phyloP scores from a whole-genome alignment of 1,140 invertebrate genomes.

The Ylistrum balloti region DNA sequence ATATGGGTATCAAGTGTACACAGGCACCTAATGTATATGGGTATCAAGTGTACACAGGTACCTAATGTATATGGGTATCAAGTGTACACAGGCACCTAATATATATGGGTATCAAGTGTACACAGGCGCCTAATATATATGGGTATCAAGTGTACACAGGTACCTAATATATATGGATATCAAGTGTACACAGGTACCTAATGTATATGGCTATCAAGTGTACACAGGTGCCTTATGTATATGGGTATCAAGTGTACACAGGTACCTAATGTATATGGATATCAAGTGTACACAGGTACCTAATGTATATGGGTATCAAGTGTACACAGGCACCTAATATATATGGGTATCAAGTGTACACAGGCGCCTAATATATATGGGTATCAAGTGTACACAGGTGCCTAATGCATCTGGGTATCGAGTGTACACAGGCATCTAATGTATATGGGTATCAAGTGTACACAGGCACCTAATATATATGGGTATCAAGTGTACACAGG shows the following conservation, averaged over 20 bases:
- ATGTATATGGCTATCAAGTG: background rate
- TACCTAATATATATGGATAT: background rate
- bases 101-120: background rate
- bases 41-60: background rate
- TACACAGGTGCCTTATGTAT: background rate
- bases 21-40: background rate
- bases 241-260: background rate
- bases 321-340: background rate
- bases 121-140: background rate
- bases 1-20: background rate
- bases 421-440: background rate
- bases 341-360: background rate
- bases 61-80: background rate
- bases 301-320: too few relatives aligned
- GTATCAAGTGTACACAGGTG: too few relatives aligned
- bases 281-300: background rate
- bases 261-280: background rate
- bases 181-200: background rate
- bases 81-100: background rate
- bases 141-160: background rate
- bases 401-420: background rate
- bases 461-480: background rate
- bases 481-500: background rate
- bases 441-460: background rate
- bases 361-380: too few relatives aligned